These are phyloP conservation scores for Lepus townsendii DNA, from an alignment of 2,797 vertebrate genomes.

Conservation along the genomic window DNA sequence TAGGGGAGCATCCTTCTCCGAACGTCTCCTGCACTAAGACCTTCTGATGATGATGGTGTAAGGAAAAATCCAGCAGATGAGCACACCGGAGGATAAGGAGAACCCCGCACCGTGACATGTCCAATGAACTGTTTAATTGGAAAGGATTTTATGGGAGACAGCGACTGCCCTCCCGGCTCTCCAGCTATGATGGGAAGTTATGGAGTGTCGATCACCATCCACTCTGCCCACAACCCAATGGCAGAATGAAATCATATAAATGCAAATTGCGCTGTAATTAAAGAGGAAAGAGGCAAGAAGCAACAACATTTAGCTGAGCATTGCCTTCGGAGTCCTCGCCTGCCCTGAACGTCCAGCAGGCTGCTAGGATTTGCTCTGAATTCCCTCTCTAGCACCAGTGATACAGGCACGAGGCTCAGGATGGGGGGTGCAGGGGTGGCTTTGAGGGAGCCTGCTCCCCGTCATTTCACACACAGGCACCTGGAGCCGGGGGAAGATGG, in stretches of 20 bases:
- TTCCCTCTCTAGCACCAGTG: not conserved
- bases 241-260: constrained; percentile 78
- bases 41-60: constrained; percentile 65
- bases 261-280: constrained; percentile 82
- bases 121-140: constrained; percentile 85
- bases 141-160: constrained; percentile 71
- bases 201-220: constrained; percentile 60
- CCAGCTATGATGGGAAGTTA: constrained; percentile 65
- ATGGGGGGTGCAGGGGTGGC: not conserved
- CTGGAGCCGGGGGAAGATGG: not conserved
- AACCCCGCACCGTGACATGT: constrained; percentile 75
- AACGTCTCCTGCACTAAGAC: constrained; percentile 45
- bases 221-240: constrained; percentile 27
- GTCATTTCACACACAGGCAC: not conserved
- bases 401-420: not conserved
- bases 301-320: constrained; percentile 58
- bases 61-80: constrained; percentile 64
- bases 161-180: constrained; percentile 44
- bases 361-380: constrained; percentile 44
- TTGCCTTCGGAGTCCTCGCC: constrained; percentile 52
- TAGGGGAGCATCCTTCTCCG: constrained; percentile 31
- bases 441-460: not conserved
- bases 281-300: constrained; percentile 76
- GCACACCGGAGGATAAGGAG: constrained; percentile 73
- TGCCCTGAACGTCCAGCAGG: constrained; percentile 42